Percentiles rank a stretch among this genome's conserved stretches.
Conservation (phyloP, 2,888 invertebrate genomes). For the Callinectes sapidus region DNA sequence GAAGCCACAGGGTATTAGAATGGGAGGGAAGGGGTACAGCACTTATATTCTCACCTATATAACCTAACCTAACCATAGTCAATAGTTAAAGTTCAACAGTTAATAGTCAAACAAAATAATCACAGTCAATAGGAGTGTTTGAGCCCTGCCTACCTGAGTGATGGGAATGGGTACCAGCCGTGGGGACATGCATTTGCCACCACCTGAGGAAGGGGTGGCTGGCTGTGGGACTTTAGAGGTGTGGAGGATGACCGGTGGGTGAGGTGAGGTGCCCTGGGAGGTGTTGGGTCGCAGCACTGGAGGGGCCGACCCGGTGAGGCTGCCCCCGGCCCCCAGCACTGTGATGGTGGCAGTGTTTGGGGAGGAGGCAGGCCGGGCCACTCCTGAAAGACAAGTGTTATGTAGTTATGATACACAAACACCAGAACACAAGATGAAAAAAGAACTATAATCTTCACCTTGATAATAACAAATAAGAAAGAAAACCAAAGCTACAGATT, state of each 20-base stretch:
- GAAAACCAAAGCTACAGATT: too few relatives aligned
- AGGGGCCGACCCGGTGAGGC: conserved; percentile 16
- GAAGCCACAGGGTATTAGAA: not conserved
- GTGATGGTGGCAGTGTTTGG: conserved; percentile 51
- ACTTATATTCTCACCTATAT: too few relatives aligned
- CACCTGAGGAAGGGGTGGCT: not conserved
- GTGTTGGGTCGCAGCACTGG: conserved; percentile 39
- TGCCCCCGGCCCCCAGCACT: conserved; percentile 50
- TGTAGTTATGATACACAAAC: too few relatives aligned
- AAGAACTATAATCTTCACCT: too few relatives aligned
- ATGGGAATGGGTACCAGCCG: conserved; percentile 60
- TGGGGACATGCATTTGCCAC: conserved; percentile 36
- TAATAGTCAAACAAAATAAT: too few relatives aligned
- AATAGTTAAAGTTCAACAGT: too few relatives aligned
- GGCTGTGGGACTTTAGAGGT: conserved; percentile 49
- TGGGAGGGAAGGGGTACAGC: not conserved
- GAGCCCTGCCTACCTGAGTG: conserved; percentile 44
- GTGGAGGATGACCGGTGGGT: conserved; percentile 59
- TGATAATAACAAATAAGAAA: too few relatives aligned
- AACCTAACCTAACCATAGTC: too few relatives aligned
- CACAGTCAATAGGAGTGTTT: too few relatives aligned
- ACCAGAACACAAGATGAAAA: too few relatives aligned
- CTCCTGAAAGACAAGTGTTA: conserved; percentile 20
- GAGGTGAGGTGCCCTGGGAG: conserved; percentile 50
- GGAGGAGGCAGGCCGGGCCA: conserved; percentile 37